Conservation (phyloP, 1,140 invertebrate genomes). For the Acyrthosiphon pisum region DNA sequence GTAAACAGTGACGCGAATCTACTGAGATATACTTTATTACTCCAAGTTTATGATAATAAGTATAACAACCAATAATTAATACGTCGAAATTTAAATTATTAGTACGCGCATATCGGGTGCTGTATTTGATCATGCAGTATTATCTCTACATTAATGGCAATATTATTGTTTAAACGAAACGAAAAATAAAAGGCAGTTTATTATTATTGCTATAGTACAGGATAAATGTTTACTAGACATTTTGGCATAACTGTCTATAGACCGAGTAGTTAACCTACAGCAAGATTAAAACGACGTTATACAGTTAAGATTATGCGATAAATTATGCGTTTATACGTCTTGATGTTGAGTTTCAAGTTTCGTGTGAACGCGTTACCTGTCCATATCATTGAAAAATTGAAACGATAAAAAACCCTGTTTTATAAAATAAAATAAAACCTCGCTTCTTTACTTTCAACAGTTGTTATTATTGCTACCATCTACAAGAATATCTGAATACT, state of each 20-base stretch:
- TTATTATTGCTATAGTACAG: too few relatives aligned
- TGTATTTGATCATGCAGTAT: too few relatives aligned
- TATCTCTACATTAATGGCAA: too few relatives aligned
- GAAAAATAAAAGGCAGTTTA: too few relatives aligned
- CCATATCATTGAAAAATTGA: background rate
- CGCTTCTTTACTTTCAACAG: background rate
- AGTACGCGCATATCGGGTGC: too few relatives aligned
- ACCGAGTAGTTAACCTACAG: background rate
- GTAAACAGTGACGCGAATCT: background rate
- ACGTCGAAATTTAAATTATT: background rate
- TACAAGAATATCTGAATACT: background rate
- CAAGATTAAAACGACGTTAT: background rate
- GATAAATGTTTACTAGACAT: background rate
- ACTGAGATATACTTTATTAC: background rate
- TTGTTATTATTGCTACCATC: background rate
- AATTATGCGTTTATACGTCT: background rate
- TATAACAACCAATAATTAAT: background rate
- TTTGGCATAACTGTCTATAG: background rate
- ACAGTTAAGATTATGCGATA: background rate
- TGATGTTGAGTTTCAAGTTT: background rate
- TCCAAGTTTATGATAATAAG: background rate
- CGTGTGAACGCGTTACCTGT: background rate
- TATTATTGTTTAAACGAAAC: too few relatives aligned
- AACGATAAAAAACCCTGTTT: background rate
- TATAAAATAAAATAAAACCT: background rate